A percentile compares a stretch with the other conserved stretches of the same genome.
phyloP scores from a whole-genome alignment of 2,113 vertebrate species.

The Lepus americanus region DNA sequence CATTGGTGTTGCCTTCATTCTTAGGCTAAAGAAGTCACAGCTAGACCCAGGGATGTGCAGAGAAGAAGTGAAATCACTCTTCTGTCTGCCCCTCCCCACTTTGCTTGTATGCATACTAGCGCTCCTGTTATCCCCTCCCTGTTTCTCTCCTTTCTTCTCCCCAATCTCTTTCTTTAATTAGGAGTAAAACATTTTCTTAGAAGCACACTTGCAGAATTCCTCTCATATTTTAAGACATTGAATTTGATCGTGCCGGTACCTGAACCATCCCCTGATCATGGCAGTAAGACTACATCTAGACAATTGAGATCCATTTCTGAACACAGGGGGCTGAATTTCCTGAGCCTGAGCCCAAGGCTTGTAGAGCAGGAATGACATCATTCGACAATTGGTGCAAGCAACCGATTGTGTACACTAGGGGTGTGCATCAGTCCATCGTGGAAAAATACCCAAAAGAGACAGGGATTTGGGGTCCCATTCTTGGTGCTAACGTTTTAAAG shows the following conservation, averaged over 20 bases:
- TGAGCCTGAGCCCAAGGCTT: background rate
- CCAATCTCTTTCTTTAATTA: background rate
- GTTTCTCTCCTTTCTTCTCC: background rate
- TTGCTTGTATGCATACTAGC: too few species aligned
- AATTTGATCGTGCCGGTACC: background rate
- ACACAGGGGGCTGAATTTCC: background rate
- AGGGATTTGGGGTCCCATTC: background rate
- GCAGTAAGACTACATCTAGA: background rate
- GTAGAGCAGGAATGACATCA: background rate
- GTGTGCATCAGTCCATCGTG: background rate
- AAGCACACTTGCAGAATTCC: background rate
- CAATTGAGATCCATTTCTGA: background rate
- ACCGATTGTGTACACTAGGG: background rate
- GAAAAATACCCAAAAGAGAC: background rate
- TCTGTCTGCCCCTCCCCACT: too few species aligned
- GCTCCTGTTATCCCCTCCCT: too few species aligned
- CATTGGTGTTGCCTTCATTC: background rate
- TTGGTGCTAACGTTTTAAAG: background rate
- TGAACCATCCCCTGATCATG: background rate
- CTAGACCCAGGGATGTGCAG: background rate
- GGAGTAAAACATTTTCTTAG: background rate
- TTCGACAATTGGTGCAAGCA: background rate
- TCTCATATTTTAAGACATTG: background rate
- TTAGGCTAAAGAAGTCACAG: background rate
- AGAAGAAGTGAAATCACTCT: background rate